Base-by-base conservation (phyloP, 2,888 invertebrate genomes). In the Scaeva pyrastri region DNA sequence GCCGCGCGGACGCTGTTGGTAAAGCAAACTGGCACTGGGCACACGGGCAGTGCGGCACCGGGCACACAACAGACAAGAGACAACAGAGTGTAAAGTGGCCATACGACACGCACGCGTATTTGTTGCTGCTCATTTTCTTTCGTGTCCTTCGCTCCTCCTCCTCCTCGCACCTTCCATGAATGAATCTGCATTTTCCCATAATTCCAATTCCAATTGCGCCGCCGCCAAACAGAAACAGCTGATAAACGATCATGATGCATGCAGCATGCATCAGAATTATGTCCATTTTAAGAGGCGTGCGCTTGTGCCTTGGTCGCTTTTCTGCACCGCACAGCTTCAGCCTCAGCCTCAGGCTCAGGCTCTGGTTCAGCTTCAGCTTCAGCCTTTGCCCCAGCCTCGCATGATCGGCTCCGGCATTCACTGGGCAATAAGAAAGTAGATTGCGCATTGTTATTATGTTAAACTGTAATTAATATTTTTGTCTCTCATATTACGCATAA, bases 371-470 rank as follows among this genome's bases (percentile, higher is more conserved):
- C n/a, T n/a, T n/a, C n/a, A n/a, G n/a, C n/a, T n/a, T n/a, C n/a
- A n/a, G n/a, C n/a, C n/a, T n/a, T n/a, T n/a, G n/a, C n/a, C n/a
- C n/a, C n/a, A n/a, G n/a, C n/a, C n/a, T n/a, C n/a, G n/a, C n/a
- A n/a, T n/a, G n/a, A n/a, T n/a, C 16, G 39, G 16, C 56, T 11
- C 19, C 58, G 36, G 64, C 60, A 48, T 16, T 68, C 14, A 41
- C 64, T 23, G 23, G 70, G 26, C 43, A 43, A 60, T 39, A n/a
- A 68, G 72, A 73, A 62, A 73, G 72, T 73, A 52, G 62, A 85
- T 76, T 85, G 81, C 81, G 75, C 85, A 85, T 81, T 85, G 76
- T 85, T 81, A 85, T 86, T 86, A 82, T 74, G 86, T 82, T 86
- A 74, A 82, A 86, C 75, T 86, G 86, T 82, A 86, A 86, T 86